These are phyloP conservation scores for Lycaena phlaeas DNA, from an alignment of 2,888 invertebrate species.

Conservation along the genomic window DNA sequence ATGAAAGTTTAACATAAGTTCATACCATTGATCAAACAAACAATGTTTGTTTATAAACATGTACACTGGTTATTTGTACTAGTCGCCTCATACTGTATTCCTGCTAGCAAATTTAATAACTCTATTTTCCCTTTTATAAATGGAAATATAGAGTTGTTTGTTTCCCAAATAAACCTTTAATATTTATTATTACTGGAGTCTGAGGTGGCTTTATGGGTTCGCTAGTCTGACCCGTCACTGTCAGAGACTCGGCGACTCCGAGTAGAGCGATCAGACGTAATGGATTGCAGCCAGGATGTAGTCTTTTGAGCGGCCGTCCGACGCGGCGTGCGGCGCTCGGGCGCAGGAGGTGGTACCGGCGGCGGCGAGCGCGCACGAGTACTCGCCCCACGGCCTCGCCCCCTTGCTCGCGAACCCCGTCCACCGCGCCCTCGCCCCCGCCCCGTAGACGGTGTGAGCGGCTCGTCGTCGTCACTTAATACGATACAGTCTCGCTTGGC, in stretches of 20 bases:
- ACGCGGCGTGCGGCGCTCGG: conserved; percentile 52
- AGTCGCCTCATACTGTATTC: too few species aligned
- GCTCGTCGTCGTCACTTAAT: conserved; percentile 45
- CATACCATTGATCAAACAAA: too few species aligned
- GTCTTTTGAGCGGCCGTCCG: conserved; percentile 49
- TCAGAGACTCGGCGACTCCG: conserved; percentile 40
- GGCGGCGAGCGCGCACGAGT: conserved; percentile 14
- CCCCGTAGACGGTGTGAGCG: conserved; percentile 14
- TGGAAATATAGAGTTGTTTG: too few species aligned
- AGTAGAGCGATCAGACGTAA: conserved; percentile 26
- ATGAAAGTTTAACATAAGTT: too few species aligned
- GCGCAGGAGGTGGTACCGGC: conserved; percentile 20
- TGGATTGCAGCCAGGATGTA: conserved; percentile 42
- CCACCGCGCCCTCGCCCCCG: conserved; percentile 22
- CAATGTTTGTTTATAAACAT: too few species aligned
- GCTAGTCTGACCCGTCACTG: conserved; percentile 52
- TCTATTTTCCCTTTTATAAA: too few species aligned
- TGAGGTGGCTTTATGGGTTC: too few species aligned
- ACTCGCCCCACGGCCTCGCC: conserved; percentile 13
- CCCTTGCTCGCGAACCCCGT: conserved; percentile 15
- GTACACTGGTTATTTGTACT: too few species aligned
- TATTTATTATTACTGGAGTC: too few species aligned
- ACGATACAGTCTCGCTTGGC: conserved; percentile 36
- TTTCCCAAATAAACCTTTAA: too few species aligned
- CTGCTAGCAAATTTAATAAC: too few species aligned